Evolutionary conservation across 2,888 invertebrate genomes (phyloP).

Genomic region (Operophtera brumata): DNA sequence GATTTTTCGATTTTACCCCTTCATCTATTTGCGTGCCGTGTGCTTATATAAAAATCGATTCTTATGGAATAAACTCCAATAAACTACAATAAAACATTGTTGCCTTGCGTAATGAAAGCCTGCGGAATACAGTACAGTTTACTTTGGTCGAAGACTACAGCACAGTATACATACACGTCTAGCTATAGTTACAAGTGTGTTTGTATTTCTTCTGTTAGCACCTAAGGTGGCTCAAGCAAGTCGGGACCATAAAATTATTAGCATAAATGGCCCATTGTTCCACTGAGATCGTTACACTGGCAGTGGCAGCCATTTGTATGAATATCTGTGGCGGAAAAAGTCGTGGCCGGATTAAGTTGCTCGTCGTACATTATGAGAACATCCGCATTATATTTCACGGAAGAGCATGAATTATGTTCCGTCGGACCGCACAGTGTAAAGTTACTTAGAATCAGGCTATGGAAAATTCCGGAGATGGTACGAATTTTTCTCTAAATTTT

Average conservation of each 20-base stretch:
- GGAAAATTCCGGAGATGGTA: conserved; percentile 48
- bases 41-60: too few species aligned
- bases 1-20: too few species aligned
- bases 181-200: not conserved
- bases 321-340: conserved; percentile 66
- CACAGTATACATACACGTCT: not conserved
- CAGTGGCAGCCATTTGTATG: conserved; percentile 54
- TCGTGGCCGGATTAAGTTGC: conserved; percentile 69
- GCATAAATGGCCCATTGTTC: conserved; percentile 42
- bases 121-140: too few species aligned
- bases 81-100: too few species aligned
- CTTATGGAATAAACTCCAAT: too few species aligned
- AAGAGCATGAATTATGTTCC: conserved; percentile 69
- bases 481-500: conserved; percentile 32
- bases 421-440: conserved; percentile 60
- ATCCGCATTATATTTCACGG: conserved; percentile 76
- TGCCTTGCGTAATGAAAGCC: too few species aligned
- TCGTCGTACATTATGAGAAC: conserved; percentile 73
- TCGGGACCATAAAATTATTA: conserved; percentile 37
- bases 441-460: conserved; percentile 62
- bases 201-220: conserved; percentile 29
- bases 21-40: too few species aligned
- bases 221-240: conserved; percentile 33
- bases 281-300: conserved; percentile 48
- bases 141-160: not conserved